Evolutionary conservation across 2,888 invertebrate species (phyloP).

Genomic region (Coleophora deauratella): DNA sequence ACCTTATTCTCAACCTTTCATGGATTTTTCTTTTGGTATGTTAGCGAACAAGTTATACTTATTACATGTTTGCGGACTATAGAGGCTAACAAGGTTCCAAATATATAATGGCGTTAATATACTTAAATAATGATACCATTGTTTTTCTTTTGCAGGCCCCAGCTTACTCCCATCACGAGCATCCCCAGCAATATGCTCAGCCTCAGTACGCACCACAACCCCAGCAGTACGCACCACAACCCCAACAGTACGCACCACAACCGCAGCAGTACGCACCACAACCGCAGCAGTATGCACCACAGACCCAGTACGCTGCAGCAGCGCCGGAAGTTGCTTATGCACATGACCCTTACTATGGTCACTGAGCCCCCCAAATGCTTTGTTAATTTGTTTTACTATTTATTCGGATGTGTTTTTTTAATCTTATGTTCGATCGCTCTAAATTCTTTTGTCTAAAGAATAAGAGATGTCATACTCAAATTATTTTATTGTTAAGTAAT

Average conservation of each 20-base stretch:
- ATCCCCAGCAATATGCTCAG: neutral
- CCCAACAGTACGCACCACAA: constrained; percentile 17
- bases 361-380: constrained; percentile 21
- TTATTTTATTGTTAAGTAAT: neutral
- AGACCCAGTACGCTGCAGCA: constrained; percentile 10
- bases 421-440: constrained; percentile 19
- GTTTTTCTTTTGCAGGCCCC: neutral
- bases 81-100: too few relatives aligned
- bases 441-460: constrained; percentile 27
- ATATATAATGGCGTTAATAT: too few relatives aligned
- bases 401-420: constrained; percentile 16
- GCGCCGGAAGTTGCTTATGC: constrained; percentile 16
- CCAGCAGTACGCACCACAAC: constrained; percentile 1
- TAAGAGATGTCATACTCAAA: constrained; percentile 13
- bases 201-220: constrained; percentile 11
- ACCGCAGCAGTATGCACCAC: constrained; percentile 6
- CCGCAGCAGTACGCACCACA: constrained; percentile 22
- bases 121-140: too few relatives aligned
- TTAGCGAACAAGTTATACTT: too few relatives aligned
- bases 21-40: too few relatives aligned
- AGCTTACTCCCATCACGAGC: constrained; percentile 6
- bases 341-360: constrained; percentile 57
- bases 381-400: constrained; percentile 1
- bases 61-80: too few relatives aligned
- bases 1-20: too few relatives aligned